These are phyloP conservation scores for Pangasius krempfi DNA, from an alignment of 2,797 vertebrate species.

Conservation along the genomic window DNA sequence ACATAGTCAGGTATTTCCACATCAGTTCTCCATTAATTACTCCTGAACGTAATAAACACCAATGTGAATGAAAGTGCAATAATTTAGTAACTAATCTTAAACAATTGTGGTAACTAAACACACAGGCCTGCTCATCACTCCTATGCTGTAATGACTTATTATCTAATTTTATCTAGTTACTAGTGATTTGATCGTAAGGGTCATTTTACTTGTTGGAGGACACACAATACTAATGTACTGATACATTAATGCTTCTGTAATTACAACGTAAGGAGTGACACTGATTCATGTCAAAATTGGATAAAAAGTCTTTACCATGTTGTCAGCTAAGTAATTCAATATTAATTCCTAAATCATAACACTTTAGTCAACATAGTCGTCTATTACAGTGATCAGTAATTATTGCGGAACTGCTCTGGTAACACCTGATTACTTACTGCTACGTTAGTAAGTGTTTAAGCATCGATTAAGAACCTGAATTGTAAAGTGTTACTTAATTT, in stretches of 20 bases:
- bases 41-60: background rate
- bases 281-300: background rate
- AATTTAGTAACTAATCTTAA: background rate
- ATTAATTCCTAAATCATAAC: background rate
- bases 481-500: background rate
- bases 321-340: background rate
- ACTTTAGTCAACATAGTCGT: background rate
- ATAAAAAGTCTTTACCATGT: background rate
- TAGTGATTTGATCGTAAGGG: background rate
- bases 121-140: background rate
- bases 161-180: background rate
- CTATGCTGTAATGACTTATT: background rate
- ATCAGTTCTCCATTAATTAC: background rate
- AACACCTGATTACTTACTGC: background rate
- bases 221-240: background rate
- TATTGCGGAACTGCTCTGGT: background rate
- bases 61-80: background rate
- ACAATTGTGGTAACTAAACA: background rate
- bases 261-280: background rate
- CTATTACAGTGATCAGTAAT: background rate
- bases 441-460: background rate
- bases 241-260: background rate
- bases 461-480: no score
- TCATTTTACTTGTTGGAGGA: background rate
- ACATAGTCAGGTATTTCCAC: background rate